Base-by-base conservation (phyloP, 2,888 invertebrate species). In the Eueremaeus valkanovi region DNA sequence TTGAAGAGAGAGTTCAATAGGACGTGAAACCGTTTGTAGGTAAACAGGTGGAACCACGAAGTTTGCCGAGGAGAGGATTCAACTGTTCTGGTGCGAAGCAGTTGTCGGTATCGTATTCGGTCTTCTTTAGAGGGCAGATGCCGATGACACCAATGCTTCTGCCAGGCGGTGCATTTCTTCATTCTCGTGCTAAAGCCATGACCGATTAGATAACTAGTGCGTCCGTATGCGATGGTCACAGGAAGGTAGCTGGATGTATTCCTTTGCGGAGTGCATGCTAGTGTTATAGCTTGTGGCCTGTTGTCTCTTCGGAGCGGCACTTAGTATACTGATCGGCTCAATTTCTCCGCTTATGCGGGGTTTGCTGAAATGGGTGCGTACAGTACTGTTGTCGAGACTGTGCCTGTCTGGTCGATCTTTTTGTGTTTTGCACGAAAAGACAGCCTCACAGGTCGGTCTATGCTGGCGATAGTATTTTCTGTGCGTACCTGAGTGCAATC, bases 1-100 rank as follows among this genome's bases (percentile, higher is more conserved):
- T 87, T 87, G 87, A 87, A 88, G 86, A 88, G 85, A 85, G 45
- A 45, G 45, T 45, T 45, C 45, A 45, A 45, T 45, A 45, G 87
- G 84, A 82, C 83, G 84, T 85, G 84, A 87, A 86, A 86, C 85
- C 85, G 84, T 81, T 81, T 78, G 80, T 81, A 82, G 82, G 82
- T 79, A 84, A 85, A 82, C 83, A 82, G 81, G 81, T 81, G 82
- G 83, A 81, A 79, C 81, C 80, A 81, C 80, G 79, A 80, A 80
- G 80, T 79, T 78, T 78, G 79, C 78, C 77, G 77, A 77, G 73
- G 72, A 76, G 78, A 36, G 76, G 75, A 68, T 79, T 76, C 72
- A 79, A 78, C 72, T 68, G 36, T 73, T 76, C 76, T 68, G 13
- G 45, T 16, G 45, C 16, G 9, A 79, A 73, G 74, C 76, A 75